Base-by-base conservation (phyloP, 2,113 vertebrate genomes). In the Willisornis vidua region DNA sequence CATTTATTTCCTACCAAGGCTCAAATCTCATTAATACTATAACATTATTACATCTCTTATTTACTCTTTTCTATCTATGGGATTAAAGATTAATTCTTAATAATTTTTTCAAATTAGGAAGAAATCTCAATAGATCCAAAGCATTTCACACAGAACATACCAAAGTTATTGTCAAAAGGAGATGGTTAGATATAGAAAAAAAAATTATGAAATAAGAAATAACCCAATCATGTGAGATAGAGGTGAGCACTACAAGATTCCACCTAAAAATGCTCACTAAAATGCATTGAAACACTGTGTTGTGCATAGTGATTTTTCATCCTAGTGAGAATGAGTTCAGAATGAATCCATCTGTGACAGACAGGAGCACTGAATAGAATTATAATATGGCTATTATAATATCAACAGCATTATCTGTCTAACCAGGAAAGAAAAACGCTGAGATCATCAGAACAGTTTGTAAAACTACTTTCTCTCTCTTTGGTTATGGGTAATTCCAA, bases 11-110 rank as follows among this genome's bases (percentile, higher is more conserved):
- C 89, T 89, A 87, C 77, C 49, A 77, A 94, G 77, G 71, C 77
- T 87, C 63, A 96, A 93, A 96, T 94, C 85, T 77, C 78, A 91
- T 97, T 96, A 96, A 94, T 93, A 66, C 66, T 94, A 79, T 91
- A 95, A 85, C 80, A 78, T 96, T 96, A 94, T 95, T 93, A 87
- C 49, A 85, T 89, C 80, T 95, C 78, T 70, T 95, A 93, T 97
- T 95, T 96, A 93, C 81, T 82, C 45, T 91, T 91, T 82, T 72
- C 51, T 79, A 43, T 91, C 66, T 91, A 43, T 66, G 67, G 65
- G 48, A 94, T 89, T 92, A 91, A 93, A 87, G 39, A 90, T 49
- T 92, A 85, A 90, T 92, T 89, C 51, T 76, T 62, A 73, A 62
- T 4, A 45, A 4, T 78, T 90, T 89, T 96, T 92, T 85, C 43